These are phyloP conservation scores for Varecia variegata DNA, from an alignment of 2,797 vertebrate species.

Conservation along the genomic window DNA sequence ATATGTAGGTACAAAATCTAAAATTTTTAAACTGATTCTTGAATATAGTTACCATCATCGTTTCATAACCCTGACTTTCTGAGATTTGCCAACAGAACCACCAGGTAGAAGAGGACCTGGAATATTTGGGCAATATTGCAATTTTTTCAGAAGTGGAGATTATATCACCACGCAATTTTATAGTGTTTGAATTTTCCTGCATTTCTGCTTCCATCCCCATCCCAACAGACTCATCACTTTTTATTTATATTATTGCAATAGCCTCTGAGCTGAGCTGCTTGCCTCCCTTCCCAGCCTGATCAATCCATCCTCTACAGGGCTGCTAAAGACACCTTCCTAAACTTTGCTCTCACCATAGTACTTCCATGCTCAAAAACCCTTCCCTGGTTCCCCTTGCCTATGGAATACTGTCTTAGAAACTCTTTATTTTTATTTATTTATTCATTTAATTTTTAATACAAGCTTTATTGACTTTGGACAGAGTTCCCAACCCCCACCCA, in stretches of 20 bases:
- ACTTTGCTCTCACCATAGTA: not conserved
- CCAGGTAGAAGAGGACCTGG: not conserved
- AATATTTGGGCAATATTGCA: not conserved
- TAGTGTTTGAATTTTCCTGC: not conserved
- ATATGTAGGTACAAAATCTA: not conserved
- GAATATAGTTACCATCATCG: not conserved
- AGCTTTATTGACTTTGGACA: not conserved
- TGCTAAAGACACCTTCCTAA: not conserved
- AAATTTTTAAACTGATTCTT: not conserved
- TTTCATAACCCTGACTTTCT: not conserved
- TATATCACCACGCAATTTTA: not conserved
- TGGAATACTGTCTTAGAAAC: not conserved
- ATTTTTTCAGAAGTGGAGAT: slow-evolving; percentile 39
- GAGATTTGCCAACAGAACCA: not conserved
- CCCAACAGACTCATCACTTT: not conserved
- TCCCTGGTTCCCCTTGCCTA: not conserved
- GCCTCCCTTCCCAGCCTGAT: not conserved
- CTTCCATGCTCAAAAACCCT: not conserved
- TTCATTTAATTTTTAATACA: not conserved
- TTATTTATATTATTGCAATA: not conserved
- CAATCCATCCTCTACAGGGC: not conserved
- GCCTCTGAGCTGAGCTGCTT: not conserved
- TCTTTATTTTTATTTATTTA: no score
- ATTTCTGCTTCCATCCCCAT: not conserved
- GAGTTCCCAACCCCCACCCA: not conserved